These are phyloP conservation scores for Mionectes olivaceus DNA, from an alignment of 2,797 vertebrate species.

Conservation along the genomic window DNA sequence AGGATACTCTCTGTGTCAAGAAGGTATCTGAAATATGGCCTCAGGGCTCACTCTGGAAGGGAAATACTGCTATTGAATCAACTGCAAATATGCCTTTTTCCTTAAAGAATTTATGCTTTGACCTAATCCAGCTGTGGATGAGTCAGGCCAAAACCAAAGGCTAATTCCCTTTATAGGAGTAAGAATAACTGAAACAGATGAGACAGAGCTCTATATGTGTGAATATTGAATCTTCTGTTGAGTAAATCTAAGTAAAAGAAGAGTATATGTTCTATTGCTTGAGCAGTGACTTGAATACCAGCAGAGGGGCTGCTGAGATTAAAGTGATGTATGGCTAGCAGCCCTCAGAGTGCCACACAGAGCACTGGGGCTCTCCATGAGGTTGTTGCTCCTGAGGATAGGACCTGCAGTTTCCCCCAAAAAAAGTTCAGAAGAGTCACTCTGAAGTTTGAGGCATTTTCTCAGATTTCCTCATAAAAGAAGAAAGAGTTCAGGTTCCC, in stretches of 20 bases:
- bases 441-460: not conserved
- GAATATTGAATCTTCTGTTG: not conserved
- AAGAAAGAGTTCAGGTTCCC: not conserved
- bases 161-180: not conserved
- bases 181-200: not conserved
- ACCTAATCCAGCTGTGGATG: not conserved
- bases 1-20: not conserved
- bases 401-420: not conserved
- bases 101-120: not conserved
- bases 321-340: not conserved
- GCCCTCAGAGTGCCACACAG: fast-evolving
- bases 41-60: not conserved
- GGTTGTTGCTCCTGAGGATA: not conserved
- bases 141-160: not conserved
- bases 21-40: not conserved
- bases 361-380: fast-evolving
- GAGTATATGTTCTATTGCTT: fast-evolving
- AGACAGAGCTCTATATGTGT: not conserved
- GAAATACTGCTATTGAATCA: not conserved
- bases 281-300: not conserved
- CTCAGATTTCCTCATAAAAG: not conserved
- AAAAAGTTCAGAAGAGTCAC: not conserved
- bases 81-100: not conserved
- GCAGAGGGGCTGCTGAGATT: not conserved
- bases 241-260: not conserved